Evolutionary conservation across 2,888 invertebrate species (phyloP).

Genomic region (Prionchulus punctatus): DNA sequence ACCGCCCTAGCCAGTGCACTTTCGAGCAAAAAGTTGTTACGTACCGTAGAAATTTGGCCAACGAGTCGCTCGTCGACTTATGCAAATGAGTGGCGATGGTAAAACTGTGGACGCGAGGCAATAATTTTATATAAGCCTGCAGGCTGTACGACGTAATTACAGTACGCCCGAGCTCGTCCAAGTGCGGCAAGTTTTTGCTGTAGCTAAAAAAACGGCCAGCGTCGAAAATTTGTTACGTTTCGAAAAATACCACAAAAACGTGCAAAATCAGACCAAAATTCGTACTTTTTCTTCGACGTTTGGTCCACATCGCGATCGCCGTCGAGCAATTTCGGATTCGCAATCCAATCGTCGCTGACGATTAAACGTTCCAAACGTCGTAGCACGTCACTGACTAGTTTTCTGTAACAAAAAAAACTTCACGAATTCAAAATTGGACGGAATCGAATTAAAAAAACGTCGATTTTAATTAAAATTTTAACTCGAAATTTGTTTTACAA

Average conservation of each 20-base stretch:
- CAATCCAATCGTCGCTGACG: constrained; percentile 20
- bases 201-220: neutral
- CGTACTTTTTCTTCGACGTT: neutral
- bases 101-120: constrained; percentile 20
- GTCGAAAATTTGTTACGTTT: neutral
- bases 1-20: no score
- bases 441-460: neutral
- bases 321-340: neutral
- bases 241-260: neutral
- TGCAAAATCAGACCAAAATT: neutral
- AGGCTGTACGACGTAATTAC: constrained; percentile 19
- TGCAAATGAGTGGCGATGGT: constrained; percentile 22
- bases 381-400: constrained; percentile 10
- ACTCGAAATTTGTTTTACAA: no score
- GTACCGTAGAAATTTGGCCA: constrained; percentile 13
- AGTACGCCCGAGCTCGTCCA: constrained; percentile 21
- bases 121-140: constrained; percentile 21
- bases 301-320: neutral
- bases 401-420: neutral
- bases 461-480: no score
- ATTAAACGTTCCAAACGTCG: constrained; percentile 19
- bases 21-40: neutral
- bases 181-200: constrained; percentile 15
- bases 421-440: neutral
- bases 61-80: constrained; percentile 15